Evolutionary conservation across 1,140 invertebrate species (phyloP), one percentile per base, ranked within the genome.

Genomic region (Ptiloglossa arizonensis): DNA sequence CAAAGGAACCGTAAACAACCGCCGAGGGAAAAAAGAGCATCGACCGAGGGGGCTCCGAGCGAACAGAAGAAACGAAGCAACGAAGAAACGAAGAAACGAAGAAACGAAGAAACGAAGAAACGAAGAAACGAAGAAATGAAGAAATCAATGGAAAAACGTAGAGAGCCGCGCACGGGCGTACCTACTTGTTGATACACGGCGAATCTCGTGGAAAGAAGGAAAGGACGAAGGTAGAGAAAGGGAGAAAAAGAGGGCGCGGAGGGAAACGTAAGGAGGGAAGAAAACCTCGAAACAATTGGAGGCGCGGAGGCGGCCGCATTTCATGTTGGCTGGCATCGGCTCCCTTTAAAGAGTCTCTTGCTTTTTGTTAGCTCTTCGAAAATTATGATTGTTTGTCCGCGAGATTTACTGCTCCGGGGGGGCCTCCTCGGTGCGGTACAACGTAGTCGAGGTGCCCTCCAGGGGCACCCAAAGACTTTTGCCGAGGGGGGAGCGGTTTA

Each of bases 301-400:
- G 88, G 83, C 88, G 89, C 87, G 88, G 87, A 88, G 90, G 90
- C 89, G 91, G 90, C 82, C 87, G 90, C 91, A 89, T 91, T 91
- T 89, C 89, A 91, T 90, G 87, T 85, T 76, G 83, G 56, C 78
- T 88, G 87, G 89, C 89, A 90, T 91, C 90, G 90, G 90, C 86
- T 87, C 80, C 83, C 88, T 89, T 91, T 89, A 91, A 91, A 91
- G 89, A 87, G 78, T 88, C 85, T 89, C 87, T 88, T 87, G 87
- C 89, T 89, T 91, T 91, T 91, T 90, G 90, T 91, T 90, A 86
- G 87, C 88, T 91, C 88, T 89, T 89, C 88, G 89, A 88, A 90
- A 91, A 92, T 92, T 92, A 92, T 91, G 90, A 91, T 91, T 92
- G 89, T 92, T 92, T 91, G 91, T 92, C 88, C 89, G 86, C 79